phyloP scores from a whole-genome alignment of 2,113 vertebrate species.

The Nicator chloris region DNA sequence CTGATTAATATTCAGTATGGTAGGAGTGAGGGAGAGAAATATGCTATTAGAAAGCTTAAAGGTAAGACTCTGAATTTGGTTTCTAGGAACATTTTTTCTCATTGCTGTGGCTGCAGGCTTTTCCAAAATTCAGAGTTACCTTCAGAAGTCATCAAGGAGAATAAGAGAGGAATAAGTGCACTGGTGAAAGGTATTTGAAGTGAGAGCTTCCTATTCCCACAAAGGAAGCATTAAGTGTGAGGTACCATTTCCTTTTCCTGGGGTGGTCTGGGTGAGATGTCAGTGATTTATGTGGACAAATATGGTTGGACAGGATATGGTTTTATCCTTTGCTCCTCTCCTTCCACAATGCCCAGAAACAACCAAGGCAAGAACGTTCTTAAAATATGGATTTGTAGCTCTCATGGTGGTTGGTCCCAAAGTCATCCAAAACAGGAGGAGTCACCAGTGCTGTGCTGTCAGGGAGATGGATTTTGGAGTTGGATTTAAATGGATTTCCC shows the following conservation, averaged over 20 bases:
- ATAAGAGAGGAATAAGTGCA: neutral
- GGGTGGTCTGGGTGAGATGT: neutral
- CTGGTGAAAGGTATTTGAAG: neutral
- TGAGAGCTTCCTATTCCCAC: neutral
- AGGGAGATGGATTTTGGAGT: neutral
- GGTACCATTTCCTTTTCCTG: neutral
- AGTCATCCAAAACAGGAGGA: neutral
- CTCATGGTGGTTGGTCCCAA: neutral
- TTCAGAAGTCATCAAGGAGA: neutral
- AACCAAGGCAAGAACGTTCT: neutral
- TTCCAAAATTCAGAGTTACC: neutral
- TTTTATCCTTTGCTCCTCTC: neutral
- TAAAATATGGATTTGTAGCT: neutral
- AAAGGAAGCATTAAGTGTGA: neutral
- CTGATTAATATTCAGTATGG: neutral
- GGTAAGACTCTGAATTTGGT: neutral
- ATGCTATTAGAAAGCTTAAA: neutral
- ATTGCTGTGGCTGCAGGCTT: neutral
- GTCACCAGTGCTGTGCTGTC: neutral
- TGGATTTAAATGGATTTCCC: neutral
- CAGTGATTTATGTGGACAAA: neutral
- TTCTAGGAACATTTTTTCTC: neutral
- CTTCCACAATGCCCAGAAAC: neutral
- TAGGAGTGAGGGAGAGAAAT: neutral
- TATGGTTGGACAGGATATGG: fast-evolving